These are phyloP conservation scores for Phrynocephalus forsythii DNA, from an alignment of 2,797 vertebrate genomes.

Conservation along the genomic window DNA sequence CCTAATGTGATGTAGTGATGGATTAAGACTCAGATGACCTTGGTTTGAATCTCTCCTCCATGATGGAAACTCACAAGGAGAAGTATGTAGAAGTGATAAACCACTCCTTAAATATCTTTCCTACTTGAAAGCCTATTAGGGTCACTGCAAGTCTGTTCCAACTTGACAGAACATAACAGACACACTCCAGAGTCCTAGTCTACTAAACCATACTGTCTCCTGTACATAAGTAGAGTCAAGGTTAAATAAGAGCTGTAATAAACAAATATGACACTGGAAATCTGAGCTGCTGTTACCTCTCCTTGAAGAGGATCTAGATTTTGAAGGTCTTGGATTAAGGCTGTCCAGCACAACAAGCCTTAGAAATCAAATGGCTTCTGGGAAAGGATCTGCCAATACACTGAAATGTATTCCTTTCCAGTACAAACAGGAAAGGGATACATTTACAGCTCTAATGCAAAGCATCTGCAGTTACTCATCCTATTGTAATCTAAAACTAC, in stretches of 20 bases:
- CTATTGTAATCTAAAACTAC: slow-evolving; percentile 34
- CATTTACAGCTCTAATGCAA: slow-evolving; percentile 52
- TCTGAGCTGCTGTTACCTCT: slow-evolving; percentile 33
- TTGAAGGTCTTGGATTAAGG: slow-evolving; percentile 43
- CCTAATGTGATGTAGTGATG: too few species aligned
- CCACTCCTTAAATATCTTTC: too few species aligned
- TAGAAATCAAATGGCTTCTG: slow-evolving; percentile 59
- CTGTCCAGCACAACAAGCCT: slow-evolving; percentile 45
- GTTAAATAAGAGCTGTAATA: not conserved
- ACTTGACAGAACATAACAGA: too few species aligned
- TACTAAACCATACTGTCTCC: too few species aligned
- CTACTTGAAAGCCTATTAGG: too few species aligned
- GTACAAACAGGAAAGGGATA: slow-evolving; percentile 51
- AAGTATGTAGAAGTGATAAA: too few species aligned
- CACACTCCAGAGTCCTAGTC: too few species aligned
- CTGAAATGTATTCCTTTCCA: slow-evolving; percentile 29
- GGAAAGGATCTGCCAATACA: slow-evolving; percentile 61
- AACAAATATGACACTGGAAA: slow-evolving; percentile 24
- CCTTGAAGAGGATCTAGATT: slow-evolving; percentile 25
- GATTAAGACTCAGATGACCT: too few species aligned
- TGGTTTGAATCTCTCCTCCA: too few species aligned
- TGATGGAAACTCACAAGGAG: too few species aligned
- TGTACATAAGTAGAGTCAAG: slow-evolving; percentile 23
- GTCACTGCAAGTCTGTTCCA: too few species aligned
- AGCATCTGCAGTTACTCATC: slow-evolving; percentile 52